Evolutionary conservation across 2,797 vertebrate genomes (phyloP).

Genomic region (Pelobates cultripes): DNA sequence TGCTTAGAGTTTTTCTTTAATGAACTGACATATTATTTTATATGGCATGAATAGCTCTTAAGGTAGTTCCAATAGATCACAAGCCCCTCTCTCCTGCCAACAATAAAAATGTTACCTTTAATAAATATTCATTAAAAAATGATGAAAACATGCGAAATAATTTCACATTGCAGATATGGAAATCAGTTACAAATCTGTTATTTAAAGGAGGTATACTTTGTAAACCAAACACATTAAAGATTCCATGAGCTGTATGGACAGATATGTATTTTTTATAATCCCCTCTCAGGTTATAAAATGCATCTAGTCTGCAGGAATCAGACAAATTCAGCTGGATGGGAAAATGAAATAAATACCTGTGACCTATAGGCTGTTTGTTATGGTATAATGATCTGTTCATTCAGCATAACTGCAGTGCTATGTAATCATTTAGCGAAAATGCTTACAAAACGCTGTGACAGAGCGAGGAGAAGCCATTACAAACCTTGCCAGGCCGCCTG

Average conservation of each 20-base stretch:
- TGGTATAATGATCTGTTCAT: slow-evolving; percentile 27
- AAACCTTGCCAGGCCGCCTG: background rate
- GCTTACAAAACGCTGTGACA: background rate
- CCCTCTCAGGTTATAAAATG: background rate
- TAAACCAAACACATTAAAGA: background rate
- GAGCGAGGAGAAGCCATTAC: slow-evolving; percentile 5
- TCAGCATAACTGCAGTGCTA: background rate
- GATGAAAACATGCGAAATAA: background rate
- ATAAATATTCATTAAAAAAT: no score
- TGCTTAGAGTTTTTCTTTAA: no score
- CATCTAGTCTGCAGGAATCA: background rate
- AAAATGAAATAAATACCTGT: slow-evolving; percentile 20
- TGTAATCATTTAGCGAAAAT: slow-evolving; percentile 35
- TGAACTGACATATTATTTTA: no score
- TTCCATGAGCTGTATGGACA: background rate
- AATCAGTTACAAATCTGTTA: background rate
- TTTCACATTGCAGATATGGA: background rate
- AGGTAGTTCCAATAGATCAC: no score
- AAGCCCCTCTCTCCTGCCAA: no score
- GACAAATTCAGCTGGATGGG: background rate
- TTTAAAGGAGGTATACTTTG: background rate
- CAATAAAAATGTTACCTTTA: no score
- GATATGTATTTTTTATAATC: background rate
- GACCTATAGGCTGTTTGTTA: slow-evolving; percentile 33
- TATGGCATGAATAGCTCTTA: no score